Percentiles rank a stretch among this genome's conserved stretches.
Conservation (phyloP, 2,888 invertebrate species). For the Brenthis hecate region DNA sequence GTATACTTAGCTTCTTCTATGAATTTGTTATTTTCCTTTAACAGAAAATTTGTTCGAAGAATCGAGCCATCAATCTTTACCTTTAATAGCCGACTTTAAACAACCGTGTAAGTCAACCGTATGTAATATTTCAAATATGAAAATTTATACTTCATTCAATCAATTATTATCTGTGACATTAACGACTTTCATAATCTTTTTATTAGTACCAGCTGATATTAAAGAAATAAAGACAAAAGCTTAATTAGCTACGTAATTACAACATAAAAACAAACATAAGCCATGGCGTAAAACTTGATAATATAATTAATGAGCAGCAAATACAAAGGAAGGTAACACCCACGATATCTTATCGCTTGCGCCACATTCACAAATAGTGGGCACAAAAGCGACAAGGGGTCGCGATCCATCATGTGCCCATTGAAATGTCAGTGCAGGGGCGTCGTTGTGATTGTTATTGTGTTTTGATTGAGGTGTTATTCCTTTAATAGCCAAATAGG, state of each 20-base stretch:
- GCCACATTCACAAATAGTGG: slow-evolving; percentile 17
- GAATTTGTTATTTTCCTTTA: too few relatives aligned
- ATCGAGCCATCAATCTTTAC: too few relatives aligned
- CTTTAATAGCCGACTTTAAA: too few relatives aligned
- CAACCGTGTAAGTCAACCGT: too few relatives aligned
- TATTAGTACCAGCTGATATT: too few relatives aligned
- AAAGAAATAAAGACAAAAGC: neutral
- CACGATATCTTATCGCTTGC: slow-evolving; percentile 28
- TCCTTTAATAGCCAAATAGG: slow-evolving; percentile 19
- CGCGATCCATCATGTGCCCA: slow-evolving; percentile 49
- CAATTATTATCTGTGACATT: too few relatives aligned
- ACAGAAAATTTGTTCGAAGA: too few relatives aligned
- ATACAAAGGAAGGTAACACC: slow-evolving; percentile 26
- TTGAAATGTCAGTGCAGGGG: slow-evolving; percentile 44
- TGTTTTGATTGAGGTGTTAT: slow-evolving; percentile 28
- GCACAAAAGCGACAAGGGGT: slow-evolving; percentile 43
- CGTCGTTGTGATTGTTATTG: slow-evolving; percentile 25
- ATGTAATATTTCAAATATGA: too few relatives aligned
- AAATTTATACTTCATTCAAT: too few relatives aligned
- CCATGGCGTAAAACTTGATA: slow-evolving; percentile 9
- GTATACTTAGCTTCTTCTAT: too few relatives aligned
- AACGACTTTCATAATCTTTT: too few relatives aligned
- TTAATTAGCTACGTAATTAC: slow-evolving; percentile 10
- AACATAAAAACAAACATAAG: slow-evolving; percentile 2
- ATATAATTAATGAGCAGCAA: slow-evolving; percentile 9